Conservation (phyloP, 1,140 invertebrate species). For the Drosophila nebulosa region DNA sequence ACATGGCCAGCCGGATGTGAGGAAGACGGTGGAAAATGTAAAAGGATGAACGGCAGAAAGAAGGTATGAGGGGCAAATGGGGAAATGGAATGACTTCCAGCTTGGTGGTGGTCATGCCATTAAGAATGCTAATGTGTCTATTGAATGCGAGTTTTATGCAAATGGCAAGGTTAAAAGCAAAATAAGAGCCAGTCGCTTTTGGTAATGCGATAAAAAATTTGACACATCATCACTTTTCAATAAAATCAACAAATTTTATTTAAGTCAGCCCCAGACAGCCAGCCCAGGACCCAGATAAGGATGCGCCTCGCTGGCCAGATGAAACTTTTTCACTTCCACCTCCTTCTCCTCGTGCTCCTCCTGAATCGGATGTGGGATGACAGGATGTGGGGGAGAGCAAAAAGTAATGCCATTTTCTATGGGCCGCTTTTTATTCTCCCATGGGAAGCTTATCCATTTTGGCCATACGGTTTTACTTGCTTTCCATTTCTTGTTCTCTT, state of each 20-base stretch:
- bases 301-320: constrained; percentile 49
- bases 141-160: constrained; percentile 77
- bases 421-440: constrained; percentile 14
- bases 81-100: constrained; percentile 52
- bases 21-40: neutral
- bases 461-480: constrained; percentile 64
- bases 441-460: constrained; percentile 71
- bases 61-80: neutral
- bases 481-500: constrained; percentile 12
- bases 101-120: constrained; percentile 46
- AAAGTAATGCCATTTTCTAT: constrained; percentile 64
- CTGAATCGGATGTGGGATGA: constrained; percentile 38
- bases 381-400: constrained; percentile 7
- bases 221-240: constrained; percentile 79
- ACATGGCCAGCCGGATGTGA: constrained; percentile 3
- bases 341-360: neutral
- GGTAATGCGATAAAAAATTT: constrained; percentile 79
- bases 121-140: constrained; percentile 78
- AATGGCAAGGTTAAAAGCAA: constrained; percentile 77
- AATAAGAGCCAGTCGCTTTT: constrained; percentile 60
- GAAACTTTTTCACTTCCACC: constrained; percentile 24
- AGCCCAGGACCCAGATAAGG: constrained; percentile 7
- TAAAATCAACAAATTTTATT: constrained; percentile 79
- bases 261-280: constrained; percentile 60
- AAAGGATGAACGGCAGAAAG: neutral